Conservation (phyloP, 2,113 vertebrate species). For the Scomber colias region DNA sequence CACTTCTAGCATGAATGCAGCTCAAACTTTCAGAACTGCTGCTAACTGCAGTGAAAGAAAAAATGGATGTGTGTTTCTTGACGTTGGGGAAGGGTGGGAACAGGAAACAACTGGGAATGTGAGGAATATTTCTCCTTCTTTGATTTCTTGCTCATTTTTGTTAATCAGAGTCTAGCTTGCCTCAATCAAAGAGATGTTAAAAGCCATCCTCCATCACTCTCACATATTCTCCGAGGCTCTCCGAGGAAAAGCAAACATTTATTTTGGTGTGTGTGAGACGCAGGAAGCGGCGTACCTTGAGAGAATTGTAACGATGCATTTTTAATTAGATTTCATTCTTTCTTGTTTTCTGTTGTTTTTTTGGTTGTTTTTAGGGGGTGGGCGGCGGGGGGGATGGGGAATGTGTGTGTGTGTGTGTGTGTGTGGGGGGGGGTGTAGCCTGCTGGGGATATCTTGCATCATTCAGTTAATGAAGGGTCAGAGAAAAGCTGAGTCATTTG, state of each 20-base stretch:
- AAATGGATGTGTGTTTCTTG: background rate
- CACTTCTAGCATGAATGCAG: background rate
- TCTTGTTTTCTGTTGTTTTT: too few relatives aligned
- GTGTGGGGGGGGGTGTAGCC: background rate
- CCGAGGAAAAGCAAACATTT: slow-evolving; percentile 18
- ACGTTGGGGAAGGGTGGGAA: background rate
- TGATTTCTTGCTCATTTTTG: background rate
- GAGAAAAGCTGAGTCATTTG: background rate
- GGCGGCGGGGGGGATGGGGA: too few relatives aligned
- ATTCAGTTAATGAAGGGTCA: background rate
- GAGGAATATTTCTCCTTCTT: background rate
- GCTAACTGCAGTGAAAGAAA: background rate
- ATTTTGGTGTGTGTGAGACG: background rate
- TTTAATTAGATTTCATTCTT: background rate
- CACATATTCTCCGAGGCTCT: background rate
- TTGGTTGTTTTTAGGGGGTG: too few relatives aligned
- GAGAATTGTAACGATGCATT: background rate
- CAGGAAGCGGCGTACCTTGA: background rate
- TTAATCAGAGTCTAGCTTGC: background rate
- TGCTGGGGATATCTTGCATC: background rate
- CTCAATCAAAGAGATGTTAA: slow-evolving; percentile 1
- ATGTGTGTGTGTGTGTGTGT: too few relatives aligned
- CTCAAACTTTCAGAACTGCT: slow-evolving; percentile 9
- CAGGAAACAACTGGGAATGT: background rate
- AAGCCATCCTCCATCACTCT: background rate